phyloP scores from a whole-genome alignment of 2,888 invertebrate species.

The Conchocele bisecta region DNA sequence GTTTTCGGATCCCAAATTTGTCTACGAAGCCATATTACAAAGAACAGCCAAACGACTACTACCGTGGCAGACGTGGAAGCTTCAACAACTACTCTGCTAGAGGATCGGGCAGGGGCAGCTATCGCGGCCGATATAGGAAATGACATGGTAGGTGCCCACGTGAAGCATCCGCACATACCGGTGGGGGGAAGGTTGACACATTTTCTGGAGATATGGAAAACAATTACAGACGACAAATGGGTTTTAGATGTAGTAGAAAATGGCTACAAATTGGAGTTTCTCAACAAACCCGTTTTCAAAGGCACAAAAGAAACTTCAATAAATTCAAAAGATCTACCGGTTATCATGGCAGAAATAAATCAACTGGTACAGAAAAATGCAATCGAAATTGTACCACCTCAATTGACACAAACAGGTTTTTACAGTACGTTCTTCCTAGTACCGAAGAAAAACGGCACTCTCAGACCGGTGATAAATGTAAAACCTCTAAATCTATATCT shows the following conservation, averaged over 20 bases:
- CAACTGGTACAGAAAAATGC: slow-evolving; percentile 27
- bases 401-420: slow-evolving; percentile 21
- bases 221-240: slow-evolving; percentile 32
- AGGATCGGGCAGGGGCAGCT: no score
- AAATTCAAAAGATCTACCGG: background rate
- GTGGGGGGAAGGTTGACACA: no score
- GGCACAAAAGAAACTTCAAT: slow-evolving; percentile 16
- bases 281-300: slow-evolving; percentile 20
- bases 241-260: slow-evolving; percentile 4
- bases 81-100: no score
- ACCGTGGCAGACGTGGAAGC: no score
- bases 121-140: no score
- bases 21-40: no score
- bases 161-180: slow-evolving; percentile 49
- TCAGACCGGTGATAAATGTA: no score
- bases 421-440: slow-evolving; percentile 43
- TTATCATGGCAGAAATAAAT: slow-evolving; percentile 32
- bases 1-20: no score
- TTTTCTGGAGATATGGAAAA: no score
- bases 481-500: no score
- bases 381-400: slow-evolving; percentile 14
- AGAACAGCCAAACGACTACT: no score
- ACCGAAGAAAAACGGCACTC: slow-evolving; percentile 31
- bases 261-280: slow-evolving; percentile 12
- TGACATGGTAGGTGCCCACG: no score